Percentiles rank a stretch among this genome's conserved stretches.
phyloP scores from a whole-genome alignment of 2,888 invertebrate genomes.

The Drosophila kambysellisi region DNA sequence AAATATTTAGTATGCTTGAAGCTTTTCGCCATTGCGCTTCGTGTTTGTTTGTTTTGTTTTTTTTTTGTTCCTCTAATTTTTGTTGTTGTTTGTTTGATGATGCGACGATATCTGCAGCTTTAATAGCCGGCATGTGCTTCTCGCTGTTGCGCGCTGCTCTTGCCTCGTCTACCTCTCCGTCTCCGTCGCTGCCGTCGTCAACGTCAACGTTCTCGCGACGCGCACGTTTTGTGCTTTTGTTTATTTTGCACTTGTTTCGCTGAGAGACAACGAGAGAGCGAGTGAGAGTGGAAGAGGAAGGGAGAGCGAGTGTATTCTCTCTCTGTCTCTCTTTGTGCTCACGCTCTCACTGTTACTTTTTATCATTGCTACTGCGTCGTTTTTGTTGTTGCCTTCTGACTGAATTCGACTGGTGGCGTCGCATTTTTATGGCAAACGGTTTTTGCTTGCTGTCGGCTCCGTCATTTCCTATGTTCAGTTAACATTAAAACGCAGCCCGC shows the following conservation, averaged over 20 bases:
- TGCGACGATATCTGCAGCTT: conserved; percentile 22
- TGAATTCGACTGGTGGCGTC: conserved; percentile 45
- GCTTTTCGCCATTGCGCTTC: conserved; percentile 48
- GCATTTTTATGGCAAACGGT: conserved; percentile 72
- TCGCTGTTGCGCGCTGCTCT: conserved; percentile 8
- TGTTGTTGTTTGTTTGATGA: conserved; percentile 39
- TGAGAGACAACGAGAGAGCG: background rate
- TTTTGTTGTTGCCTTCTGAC: conserved; percentile 50
- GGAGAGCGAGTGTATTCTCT: conserved; percentile 4
- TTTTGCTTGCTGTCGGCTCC: conserved; percentile 23
- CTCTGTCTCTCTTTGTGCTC: background rate
- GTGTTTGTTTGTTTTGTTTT: conserved; percentile 28
- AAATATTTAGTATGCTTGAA: conserved; percentile 47
- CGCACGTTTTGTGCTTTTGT: conserved; percentile 68
- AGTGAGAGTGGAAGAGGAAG: conserved; percentile 5
- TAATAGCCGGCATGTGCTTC: conserved; percentile 49
- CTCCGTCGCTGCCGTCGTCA: background rate
- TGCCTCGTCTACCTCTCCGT: conserved; percentile 1
- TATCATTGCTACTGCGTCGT: conserved; percentile 57
- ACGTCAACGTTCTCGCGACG: conserved; percentile 23
- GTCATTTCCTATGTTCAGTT: conserved; percentile 68
- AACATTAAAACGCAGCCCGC: conserved; percentile 75
- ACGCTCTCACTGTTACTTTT: conserved; percentile 49
- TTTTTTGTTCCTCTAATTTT: background rate
- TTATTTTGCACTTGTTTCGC: conserved; percentile 64